Evolutionary conservation across 1,140 invertebrate genomes (phyloP).

Genomic region (Eciton burchellii): DNA sequence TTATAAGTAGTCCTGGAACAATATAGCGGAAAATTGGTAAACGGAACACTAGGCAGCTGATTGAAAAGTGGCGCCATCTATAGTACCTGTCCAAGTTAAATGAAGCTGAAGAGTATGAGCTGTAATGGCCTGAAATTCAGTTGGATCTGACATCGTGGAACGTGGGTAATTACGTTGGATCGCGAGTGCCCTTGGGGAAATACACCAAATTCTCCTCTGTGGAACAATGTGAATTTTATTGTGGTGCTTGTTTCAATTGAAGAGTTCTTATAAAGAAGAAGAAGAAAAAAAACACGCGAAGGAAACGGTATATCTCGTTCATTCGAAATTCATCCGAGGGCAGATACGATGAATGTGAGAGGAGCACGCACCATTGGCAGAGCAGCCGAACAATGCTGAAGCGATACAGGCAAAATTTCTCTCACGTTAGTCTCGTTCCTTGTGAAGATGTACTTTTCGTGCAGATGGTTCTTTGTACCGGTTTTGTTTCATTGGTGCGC

Average conservation of each 20-base stretch:
- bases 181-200: slow-evolving; percentile 27
- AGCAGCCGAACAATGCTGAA: slow-evolving; percentile 72
- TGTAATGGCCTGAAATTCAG: slow-evolving; percentile 65
- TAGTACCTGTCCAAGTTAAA: slow-evolving; percentile 68
- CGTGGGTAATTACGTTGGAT: slow-evolving; percentile 31
- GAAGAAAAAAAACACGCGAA: slow-evolving; percentile 5
- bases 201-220: slow-evolving; percentile 22
- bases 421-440: neutral
- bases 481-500: slow-evolving; percentile 17
- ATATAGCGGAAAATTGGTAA: slow-evolving; percentile 29
- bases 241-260: neutral
- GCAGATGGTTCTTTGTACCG: slow-evolving; percentile 16
- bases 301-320: neutral
- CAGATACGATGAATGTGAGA: slow-evolving; percentile 21
- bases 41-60: neutral
- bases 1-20: too few relatives aligned
- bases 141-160: slow-evolving; percentile 59
- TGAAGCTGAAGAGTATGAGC: slow-evolving; percentile 72
- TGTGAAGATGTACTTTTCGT: neutral
- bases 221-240: slow-evolving; percentile 43
- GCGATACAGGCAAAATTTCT: slow-evolving; percentile 70
- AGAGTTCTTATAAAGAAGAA: neutral
- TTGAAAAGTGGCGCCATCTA: slow-evolving; percentile 70
- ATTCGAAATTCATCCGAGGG: slow-evolving; percentile 34
- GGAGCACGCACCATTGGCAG: slow-evolving; percentile 44